Evolutionary conservation across 2,113 vertebrate genomes (phyloP).

Genomic region (Oceanites oceanicus): DNA sequence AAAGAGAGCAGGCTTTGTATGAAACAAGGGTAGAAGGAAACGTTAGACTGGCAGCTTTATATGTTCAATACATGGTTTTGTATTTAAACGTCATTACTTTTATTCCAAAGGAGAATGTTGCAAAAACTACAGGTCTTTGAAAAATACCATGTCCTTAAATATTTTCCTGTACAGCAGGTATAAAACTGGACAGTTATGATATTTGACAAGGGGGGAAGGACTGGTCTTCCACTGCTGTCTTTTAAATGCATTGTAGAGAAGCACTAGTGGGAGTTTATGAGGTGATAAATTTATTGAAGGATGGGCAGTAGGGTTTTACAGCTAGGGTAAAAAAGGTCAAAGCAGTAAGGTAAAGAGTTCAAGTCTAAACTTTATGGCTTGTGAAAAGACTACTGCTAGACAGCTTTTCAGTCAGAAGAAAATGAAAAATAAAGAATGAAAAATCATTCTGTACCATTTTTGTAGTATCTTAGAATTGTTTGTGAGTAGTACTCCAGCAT

Average conservation of each 20-base stretch:
- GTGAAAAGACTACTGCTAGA: constrained; percentile 72
- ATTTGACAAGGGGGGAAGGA: not conserved
- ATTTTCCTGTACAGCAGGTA: not conserved
- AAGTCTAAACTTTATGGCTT: constrained; percentile 81
- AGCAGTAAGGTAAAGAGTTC: constrained; percentile 77
- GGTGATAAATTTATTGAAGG: constrained; percentile 80
- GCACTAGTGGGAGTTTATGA: constrained; percentile 68
- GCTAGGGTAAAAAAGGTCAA: constrained; percentile 71
- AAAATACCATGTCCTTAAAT: not conserved
- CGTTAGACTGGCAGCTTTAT: not conserved
- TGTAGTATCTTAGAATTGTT: not conserved
- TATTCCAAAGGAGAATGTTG: not conserved
- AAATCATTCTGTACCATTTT: not conserved
- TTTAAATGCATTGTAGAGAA: constrained; percentile 23
- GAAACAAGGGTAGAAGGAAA: not conserved
- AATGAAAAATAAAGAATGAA: constrained; percentile 9
- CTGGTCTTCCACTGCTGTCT: not conserved
- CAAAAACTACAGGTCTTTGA: not conserved
- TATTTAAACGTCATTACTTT: not conserved
- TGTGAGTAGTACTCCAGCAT: not conserved
- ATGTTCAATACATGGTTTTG: not conserved
- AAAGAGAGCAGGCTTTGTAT: not conserved
- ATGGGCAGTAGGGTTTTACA: constrained; percentile 76
- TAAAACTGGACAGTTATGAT: not conserved
- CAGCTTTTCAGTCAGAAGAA: constrained; percentile 31